A percentile compares a stretch with the other conserved stretches of the same genome.
These are phyloP conservation scores for Amphibalanus amphitrite DNA, from an alignment of 1,140 invertebrate genomes.

Conservation along the genomic window DNA sequence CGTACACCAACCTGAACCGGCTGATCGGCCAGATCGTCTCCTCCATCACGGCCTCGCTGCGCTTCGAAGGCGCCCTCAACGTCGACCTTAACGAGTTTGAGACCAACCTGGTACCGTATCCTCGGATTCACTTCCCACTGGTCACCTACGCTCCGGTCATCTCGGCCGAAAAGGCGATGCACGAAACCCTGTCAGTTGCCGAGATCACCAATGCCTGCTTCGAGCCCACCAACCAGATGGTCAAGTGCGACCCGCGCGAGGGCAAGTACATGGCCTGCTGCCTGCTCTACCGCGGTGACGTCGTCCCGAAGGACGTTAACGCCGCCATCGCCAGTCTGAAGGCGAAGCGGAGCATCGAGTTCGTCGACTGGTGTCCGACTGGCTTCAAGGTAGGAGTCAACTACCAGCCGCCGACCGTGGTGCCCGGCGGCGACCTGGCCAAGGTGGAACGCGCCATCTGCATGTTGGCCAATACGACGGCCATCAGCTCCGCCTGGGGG, in stretches of 20 bases:
- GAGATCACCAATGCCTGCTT: slow-evolving; percentile 69
- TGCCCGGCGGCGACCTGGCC: slow-evolving; percentile 46
- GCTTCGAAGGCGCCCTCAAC: slow-evolving; percentile 41
- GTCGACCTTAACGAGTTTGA: slow-evolving; percentile 40
- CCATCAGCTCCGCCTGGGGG: slow-evolving; percentile 58
- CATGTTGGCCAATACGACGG: slow-evolving; percentile 69
- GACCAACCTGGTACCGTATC: slow-evolving; percentile 43
- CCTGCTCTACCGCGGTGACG: slow-evolving; percentile 60
- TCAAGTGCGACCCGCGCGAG: slow-evolving; percentile 47
- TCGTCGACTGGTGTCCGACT: slow-evolving; percentile 66
- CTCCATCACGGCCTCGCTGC: slow-evolving; percentile 17
- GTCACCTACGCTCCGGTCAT: slow-evolving; percentile 64
- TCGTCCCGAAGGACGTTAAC: slow-evolving; percentile 66
- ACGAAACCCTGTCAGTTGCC: slow-evolving; percentile 55
- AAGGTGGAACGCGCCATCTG: slow-evolving; percentile 40
- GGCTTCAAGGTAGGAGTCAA: slow-evolving; percentile 50
- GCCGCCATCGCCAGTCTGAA: slow-evolving; percentile 68
- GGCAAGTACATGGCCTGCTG: slow-evolving; percentile 68
- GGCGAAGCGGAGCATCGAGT: slow-evolving; percentile 57
- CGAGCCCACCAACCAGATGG: slow-evolving; percentile 67
- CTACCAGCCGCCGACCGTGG: slow-evolving; percentile 41
- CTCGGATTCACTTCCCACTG: slow-evolving; percentile 43
- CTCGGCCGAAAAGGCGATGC: slow-evolving; percentile 46
- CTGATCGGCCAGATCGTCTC: slow-evolving; percentile 35
- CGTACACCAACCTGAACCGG: slow-evolving; percentile 51